Evolutionary conservation across 2,113 vertebrate species (phyloP).

Genomic region (Brienomyrus brachyistius): DNA sequence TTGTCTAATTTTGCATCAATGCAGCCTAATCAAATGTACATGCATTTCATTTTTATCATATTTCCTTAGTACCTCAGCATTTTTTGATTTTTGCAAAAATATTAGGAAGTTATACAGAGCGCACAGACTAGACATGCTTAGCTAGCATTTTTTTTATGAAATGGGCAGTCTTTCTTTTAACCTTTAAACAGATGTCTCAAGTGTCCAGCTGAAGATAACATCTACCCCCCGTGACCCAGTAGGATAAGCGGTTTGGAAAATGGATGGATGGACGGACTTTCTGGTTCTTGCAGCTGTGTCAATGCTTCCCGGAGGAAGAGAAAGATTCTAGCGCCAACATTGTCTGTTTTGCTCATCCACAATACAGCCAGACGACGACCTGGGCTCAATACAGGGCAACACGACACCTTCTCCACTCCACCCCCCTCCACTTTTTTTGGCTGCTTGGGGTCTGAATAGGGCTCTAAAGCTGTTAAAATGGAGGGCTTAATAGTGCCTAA

Average conservation of each 20-base stretch:
- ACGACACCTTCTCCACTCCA: background rate
- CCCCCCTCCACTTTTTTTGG: background rate
- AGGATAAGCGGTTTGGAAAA: too few species aligned
- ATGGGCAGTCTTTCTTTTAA: background rate
- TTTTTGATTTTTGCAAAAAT: background rate
- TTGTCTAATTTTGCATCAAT: background rate
- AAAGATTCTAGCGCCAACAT: background rate
- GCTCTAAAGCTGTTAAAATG: background rate
- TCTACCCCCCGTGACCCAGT: background rate
- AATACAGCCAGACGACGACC: background rate
- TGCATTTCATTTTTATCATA: background rate
- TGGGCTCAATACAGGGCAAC: background rate
- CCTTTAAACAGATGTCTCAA: background rate
- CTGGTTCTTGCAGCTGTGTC: background rate
- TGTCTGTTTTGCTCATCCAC: background rate
- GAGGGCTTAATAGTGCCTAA: background rate
- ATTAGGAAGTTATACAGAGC: background rate
- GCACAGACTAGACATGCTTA: background rate
- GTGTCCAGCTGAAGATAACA: background rate
- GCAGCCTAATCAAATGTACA: background rate
- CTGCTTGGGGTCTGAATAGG: background rate
- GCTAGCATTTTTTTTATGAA: background rate
- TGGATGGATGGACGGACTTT: background rate
- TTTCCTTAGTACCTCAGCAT: background rate
- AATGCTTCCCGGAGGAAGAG: background rate